Percentiles rank a stretch among this genome's conserved stretches.
These are phyloP conservation scores for Coracias cyanogaster DNA, from an alignment of 2,797 vertebrate genomes.

Conservation along the genomic window DNA sequence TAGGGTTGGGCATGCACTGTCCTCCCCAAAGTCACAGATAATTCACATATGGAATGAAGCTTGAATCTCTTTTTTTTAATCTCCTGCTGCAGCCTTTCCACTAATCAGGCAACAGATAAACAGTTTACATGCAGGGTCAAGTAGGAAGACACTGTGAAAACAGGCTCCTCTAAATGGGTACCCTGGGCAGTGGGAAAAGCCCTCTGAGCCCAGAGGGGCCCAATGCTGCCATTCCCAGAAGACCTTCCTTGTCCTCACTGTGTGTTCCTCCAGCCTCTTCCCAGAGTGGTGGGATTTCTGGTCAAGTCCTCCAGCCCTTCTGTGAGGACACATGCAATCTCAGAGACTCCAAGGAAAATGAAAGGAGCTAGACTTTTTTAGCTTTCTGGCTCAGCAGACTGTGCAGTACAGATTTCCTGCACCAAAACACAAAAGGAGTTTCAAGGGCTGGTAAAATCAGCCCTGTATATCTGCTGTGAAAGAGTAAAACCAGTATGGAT, in stretches of 20 bases:
- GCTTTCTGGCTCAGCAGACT: background rate
- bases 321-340: background rate
- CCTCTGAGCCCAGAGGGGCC: background rate
- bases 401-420: background rate
- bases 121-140: background rate
- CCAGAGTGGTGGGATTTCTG: background rate
- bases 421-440: background rate
- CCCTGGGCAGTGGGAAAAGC: background rate
- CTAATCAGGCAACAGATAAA: background rate
- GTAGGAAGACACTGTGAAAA: background rate
- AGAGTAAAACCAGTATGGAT: background rate
- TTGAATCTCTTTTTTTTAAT: background rate
- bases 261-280: background rate
- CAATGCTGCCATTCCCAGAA: background rate
- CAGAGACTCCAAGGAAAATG: background rate
- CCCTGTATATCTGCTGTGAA: background rate
- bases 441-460: background rate
- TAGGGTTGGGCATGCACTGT: background rate
- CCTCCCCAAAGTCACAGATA: constrained; percentile 25
- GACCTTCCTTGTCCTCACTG: background rate
- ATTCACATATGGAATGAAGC: background rate
- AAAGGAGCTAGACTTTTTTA: background rate
- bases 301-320: background rate
- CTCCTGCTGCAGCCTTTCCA: background rate
- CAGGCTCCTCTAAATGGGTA: background rate